Conservation (phyloP, 2,113 vertebrate genomes). For the Pimephales promelas region DNA sequence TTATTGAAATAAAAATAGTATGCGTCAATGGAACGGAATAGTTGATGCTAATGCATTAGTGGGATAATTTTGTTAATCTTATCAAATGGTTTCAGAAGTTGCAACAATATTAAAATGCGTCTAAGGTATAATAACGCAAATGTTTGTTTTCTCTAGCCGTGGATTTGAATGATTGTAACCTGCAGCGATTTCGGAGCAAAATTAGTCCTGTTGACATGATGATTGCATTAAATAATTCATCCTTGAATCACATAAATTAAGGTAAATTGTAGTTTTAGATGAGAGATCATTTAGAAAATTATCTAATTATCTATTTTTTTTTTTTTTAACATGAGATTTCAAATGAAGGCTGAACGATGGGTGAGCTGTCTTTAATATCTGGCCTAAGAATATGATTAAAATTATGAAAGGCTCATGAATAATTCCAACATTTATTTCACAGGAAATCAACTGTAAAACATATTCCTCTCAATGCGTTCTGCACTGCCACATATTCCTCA, state of each 20-base stretch:
- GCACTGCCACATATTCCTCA: constrained; percentile 67
- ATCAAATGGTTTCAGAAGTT: too few relatives aligned
- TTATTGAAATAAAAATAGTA: too few relatives aligned
- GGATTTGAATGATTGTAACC: background rate
- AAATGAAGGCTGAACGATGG: background rate
- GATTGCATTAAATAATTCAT: background rate
- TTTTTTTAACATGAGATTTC: background rate
- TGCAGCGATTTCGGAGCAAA: background rate
- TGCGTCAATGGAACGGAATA: too few relatives aligned
- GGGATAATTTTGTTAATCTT: too few relatives aligned
- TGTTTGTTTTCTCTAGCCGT: background rate
- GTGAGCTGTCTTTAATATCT: background rate
- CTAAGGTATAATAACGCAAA: background rate
- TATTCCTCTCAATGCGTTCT: constrained; percentile 72
- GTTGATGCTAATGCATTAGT: too few relatives aligned
- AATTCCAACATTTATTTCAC: constrained; percentile 83
- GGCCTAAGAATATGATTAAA: constrained; percentile 66
- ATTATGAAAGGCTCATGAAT: constrained; percentile 76
- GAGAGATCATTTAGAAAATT: background rate
- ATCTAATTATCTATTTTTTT: background rate
- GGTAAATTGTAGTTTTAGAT: background rate
- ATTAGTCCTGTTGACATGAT: background rate
- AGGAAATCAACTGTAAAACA: constrained; percentile 81
- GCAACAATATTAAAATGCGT: background rate
- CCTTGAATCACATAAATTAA: background rate